phyloP scores from a whole-genome alignment of 2,888 invertebrate genomes.

The Drosophila anomalata region DNA sequence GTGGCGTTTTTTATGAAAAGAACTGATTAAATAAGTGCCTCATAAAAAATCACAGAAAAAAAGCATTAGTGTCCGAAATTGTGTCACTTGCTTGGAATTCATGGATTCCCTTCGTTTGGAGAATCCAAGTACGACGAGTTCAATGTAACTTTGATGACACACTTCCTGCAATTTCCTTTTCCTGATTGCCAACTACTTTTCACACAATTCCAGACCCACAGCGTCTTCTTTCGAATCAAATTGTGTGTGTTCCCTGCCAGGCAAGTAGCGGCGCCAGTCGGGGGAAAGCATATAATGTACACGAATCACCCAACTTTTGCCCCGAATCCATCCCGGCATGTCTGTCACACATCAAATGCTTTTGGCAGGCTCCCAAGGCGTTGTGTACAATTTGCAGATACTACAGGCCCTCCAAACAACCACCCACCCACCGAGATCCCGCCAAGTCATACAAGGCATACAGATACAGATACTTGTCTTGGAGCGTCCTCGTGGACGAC shows the following conservation, averaged over 20 bases:
- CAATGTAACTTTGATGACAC: constrained; percentile 39
- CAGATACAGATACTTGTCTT: neutral
- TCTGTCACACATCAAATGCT: constrained; percentile 47
- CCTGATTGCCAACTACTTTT: constrained; percentile 45
- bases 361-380: constrained; percentile 50
- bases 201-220: constrained; percentile 32
- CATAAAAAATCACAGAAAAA: neutral
- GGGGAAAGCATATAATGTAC: constrained; percentile 2
- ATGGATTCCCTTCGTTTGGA: neutral
- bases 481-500: constrained; percentile 7
- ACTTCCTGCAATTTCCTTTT: constrained; percentile 46
- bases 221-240: constrained; percentile 6
- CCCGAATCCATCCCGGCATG: constrained; percentile 2
- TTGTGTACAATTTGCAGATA: constrained; percentile 13
- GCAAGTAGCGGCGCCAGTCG: constrained; percentile 17
- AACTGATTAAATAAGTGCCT: neutral
- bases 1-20: neutral
- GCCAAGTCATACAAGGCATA: neutral
- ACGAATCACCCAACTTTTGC: neutral
- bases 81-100: neutral
- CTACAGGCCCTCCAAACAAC: neutral
- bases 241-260: neutral
- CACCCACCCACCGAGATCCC: constrained; percentile 1
- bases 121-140: constrained; percentile 17
- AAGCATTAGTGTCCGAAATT: neutral